Conservation (phyloP, 2,888 invertebrate species). For the Isoperla grammatica region DNA sequence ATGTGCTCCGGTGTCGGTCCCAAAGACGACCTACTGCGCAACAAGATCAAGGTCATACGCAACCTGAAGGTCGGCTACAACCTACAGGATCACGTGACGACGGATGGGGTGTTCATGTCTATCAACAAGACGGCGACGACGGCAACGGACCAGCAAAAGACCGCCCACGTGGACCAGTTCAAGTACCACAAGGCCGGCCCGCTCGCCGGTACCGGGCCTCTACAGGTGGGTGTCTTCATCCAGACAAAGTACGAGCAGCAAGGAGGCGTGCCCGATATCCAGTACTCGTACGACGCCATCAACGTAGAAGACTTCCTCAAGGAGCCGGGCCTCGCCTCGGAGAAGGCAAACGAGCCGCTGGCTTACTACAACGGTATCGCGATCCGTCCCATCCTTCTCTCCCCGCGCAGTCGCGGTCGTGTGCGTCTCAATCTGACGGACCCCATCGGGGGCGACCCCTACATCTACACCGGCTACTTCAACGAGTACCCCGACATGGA, state of each 20-base stretch:
- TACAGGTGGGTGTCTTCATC: conserved; percentile 50
- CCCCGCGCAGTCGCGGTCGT: conserved; percentile 33
- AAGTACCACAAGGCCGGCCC: conserved; percentile 33
- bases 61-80: conserved; percentile 55
- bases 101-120: conserved; percentile 52
- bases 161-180: conserved; percentile 32
- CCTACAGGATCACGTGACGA: conserved; percentile 62
- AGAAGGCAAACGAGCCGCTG: conserved; percentile 50
- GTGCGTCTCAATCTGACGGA: conserved; percentile 39
- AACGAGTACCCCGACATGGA: conserved; percentile 37
- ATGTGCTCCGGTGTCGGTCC: conserved; percentile 65
- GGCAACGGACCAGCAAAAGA: conserved; percentile 30
- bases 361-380: conserved; percentile 56
- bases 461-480: conserved; percentile 44
- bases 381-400: conserved; percentile 37
- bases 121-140: conserved; percentile 40
- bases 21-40: conserved; percentile 46
- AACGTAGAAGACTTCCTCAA: conserved; percentile 53
- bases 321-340: conserved; percentile 50
- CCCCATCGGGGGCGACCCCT: conserved; percentile 47
- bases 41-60: conserved; percentile 48
- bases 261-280: conserved; percentile 56
- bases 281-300: conserved; percentile 57
- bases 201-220: conserved; percentile 29
- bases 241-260: conserved; percentile 48